Evolutionary conservation across 2,888 invertebrate species (phyloP).

Genomic region (Matsumyia berberina): DNA sequence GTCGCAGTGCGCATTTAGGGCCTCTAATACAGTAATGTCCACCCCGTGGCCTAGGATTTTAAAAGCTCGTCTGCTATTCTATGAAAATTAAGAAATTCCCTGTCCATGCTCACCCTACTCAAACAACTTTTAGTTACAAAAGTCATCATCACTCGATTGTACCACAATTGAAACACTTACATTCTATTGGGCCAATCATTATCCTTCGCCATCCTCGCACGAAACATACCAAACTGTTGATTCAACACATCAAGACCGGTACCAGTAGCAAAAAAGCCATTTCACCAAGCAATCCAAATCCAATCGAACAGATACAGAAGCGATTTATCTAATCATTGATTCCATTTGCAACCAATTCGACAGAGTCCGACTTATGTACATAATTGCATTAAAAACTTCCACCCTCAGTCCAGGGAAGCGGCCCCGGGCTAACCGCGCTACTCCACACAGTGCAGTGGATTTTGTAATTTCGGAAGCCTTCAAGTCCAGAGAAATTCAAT

Average conservation of each 20-base stretch:
- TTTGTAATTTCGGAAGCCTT: constrained; percentile 75
- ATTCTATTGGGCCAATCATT: constrained; percentile 6
- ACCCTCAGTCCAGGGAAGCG: not conserved
- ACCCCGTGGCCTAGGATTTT: no score
- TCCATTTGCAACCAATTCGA: constrained; percentile 72
- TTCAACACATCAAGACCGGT: constrained; percentile 4
- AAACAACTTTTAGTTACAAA: no score
- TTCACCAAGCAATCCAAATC: constrained; percentile 50
- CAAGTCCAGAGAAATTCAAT: constrained; percentile 74
- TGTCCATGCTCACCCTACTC: no score
- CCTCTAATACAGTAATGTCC: no score
- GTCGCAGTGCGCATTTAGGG: no score
- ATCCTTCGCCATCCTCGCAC: not conserved
- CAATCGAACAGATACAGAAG: constrained; percentile 68
- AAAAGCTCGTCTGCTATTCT: no score
- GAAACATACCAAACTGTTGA: constrained; percentile 37
- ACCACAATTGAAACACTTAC: constrained; percentile 17
- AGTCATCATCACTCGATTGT: constrained; percentile 1
- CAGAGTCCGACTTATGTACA: constrained; percentile 27
- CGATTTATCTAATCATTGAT: constrained; percentile 73
- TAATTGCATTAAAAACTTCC: constrained; percentile 71
- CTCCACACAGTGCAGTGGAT: constrained; percentile 42
- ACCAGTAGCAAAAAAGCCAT: constrained; percentile 14
- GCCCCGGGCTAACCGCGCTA: not conserved
- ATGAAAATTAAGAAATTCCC: no score